phyloP scores from a whole-genome alignment of 2,888 invertebrate genomes.

The Eledone cirrhosa region DNA sequence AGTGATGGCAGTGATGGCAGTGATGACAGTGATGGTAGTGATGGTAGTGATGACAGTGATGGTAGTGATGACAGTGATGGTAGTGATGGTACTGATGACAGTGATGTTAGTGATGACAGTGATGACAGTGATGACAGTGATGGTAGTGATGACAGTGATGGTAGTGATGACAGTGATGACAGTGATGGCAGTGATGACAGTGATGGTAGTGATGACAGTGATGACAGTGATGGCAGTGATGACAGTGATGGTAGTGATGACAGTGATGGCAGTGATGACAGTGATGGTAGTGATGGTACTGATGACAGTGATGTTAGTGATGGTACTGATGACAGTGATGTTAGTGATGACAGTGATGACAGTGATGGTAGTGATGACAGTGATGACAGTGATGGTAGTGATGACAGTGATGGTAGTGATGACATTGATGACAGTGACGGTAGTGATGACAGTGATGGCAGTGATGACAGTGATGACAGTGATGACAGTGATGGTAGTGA shows the following conservation, averaged over 20 bases:
- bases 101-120: no score
- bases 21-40: conserved; percentile 13
- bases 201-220: conserved; percentile 17
- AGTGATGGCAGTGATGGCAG: conserved; percentile 9
- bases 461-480: conserved; percentile 31
- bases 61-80: conserved; percentile 17
- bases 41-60: conserved; percentile 2
- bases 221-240: conserved; percentile 23
- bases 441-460: conserved; percentile 27
- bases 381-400: no score
- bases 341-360: no score
- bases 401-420: no score
- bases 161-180: conserved; percentile 27
- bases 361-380: neutral
- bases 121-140: neutral
- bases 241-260: conserved; percentile 24
- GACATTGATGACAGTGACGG: no score
- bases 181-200: conserved; percentile 27
- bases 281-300: conserved; percentile 23
- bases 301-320: no score
- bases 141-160: neutral
- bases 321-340: neutral
- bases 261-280: conserved; percentile 21
- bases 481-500: conserved; percentile 30
- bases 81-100: neutral